Base-by-base conservation (phyloP, 2,113 vertebrate species). In the Gavia stellata region DNA sequence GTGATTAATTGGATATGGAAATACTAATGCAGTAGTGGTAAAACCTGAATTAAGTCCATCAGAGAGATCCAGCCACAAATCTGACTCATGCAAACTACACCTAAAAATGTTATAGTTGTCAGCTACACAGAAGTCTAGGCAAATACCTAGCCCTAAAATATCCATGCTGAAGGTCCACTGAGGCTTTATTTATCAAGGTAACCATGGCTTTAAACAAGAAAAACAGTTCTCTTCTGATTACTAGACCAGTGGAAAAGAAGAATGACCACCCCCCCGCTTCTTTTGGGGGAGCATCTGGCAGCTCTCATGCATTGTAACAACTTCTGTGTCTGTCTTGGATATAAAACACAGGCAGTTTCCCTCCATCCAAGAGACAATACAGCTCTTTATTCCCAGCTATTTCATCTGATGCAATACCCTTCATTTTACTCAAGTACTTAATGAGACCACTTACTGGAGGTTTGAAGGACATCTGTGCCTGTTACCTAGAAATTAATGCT, bases 371-470 rank as follows among this genome's bases (percentile, higher is more conserved):
- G 53, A 88, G 52, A 90, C 26, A 95, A 80, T 13, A 80, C 8
- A 62, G 53, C 40, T 77, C 29, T 90, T 91, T 73, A 92, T 89
- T 94, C 42, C 20, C 70, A 91, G 49, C 20, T 84, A 73, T 62
- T 91, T 85, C 15, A 71, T 80, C 62, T 82, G 70, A 80, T 66
- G 45, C 38, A 88, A 77, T 36, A 82, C 24, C 16, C 58, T 66
- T 92, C 66, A 88, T 89, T 91, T 94, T 90, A 34, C 49, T 95
- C 58, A 88, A 77, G 79, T 59, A 86, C 36, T 90, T 95, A 83
- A 88, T 77, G 45, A 95, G 53, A 95, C 33, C 86, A 88, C 62
- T 94, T 94, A 75, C 18, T 44, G 24, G 53, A 91, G 29, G 11
- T 88, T 49, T 95, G 81, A 95, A 95, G 86, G 78, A 95, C 81